A percentile compares a stretch with the other conserved stretches of the same genome.
These are phyloP conservation scores for Mythimna impura DNA, from an alignment of 2,888 invertebrate species.

Conservation along the genomic window DNA sequence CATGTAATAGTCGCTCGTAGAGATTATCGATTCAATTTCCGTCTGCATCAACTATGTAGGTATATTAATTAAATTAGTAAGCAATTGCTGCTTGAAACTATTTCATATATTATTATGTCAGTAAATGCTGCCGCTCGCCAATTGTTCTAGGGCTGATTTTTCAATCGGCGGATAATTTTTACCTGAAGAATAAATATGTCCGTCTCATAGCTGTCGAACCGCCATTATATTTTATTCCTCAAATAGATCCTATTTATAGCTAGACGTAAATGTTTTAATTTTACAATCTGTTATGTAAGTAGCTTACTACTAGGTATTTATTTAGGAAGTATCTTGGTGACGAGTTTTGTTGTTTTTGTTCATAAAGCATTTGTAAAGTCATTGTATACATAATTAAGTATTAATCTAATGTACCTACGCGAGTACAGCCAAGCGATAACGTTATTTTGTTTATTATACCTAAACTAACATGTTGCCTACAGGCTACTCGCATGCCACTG, in stretches of 20 bases:
- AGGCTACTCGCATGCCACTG: not conserved
- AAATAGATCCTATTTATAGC: too few species aligned
- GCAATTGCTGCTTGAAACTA: not conserved
- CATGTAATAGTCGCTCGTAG: not conserved
- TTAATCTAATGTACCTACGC: not conserved
- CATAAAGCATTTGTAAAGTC: slow-evolving; percentile 5
- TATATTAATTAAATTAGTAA: slow-evolving; percentile 17
- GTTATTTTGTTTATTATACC: slow-evolving; percentile 4
- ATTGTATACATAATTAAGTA: not conserved
- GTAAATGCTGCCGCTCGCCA: too few species aligned
- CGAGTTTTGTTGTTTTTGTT: not conserved
- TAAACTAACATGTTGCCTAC: not conserved
- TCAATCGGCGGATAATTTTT: too few species aligned
- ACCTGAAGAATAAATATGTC: too few species aligned
- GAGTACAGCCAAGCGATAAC: slow-evolving; percentile 22
- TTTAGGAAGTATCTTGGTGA: too few species aligned
- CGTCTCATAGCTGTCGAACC: too few species aligned
- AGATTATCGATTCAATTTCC: slow-evolving; percentile 14
- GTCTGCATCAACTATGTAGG: slow-evolving; percentile 1
- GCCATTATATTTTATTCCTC: too few species aligned
- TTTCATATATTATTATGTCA: too few species aligned
- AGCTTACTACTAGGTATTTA: too few species aligned
- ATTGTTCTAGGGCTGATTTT: too few species aligned
- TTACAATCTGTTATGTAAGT: too few species aligned
- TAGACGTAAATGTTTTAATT: too few species aligned